A percentile compares a stretch with the other conserved stretches of the same genome.
Evolutionary conservation across 35 echinoderm and acorn worm species (phyloP).

Genomic region (Acanthaster planci): DNA sequence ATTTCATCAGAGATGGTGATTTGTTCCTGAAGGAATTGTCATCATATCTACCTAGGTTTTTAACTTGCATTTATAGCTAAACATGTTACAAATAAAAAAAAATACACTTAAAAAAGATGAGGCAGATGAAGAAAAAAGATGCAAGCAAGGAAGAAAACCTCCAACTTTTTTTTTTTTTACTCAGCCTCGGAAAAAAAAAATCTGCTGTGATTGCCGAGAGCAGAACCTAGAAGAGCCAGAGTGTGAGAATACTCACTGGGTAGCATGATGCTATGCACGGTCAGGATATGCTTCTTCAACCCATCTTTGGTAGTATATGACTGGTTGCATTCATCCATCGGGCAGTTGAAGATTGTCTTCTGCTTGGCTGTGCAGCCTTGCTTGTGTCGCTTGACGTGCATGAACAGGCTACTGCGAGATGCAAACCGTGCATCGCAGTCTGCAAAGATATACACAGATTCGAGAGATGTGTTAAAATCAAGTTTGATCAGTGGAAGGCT

Average conservation of each 20-base stretch:
- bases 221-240: conserved; percentile 35
- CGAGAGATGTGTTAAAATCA: no score
- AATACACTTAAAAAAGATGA: no score
- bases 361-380: conserved; percentile 63
- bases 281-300: conserved; percentile 94
- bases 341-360: conserved; percentile 82
- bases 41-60: no score
- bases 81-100: no score
- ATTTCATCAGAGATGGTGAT: no score
- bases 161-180: no score
- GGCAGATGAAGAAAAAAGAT: no score
- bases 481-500: no score
- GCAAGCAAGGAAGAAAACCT: no score
- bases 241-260: conserved; percentile 68
- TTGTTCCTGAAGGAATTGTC: no score
- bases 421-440: conserved; percentile 92
- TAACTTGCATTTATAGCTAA: no score
- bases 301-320: conserved; percentile 79
- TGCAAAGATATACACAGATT: conserved; percentile 7
- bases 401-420: conserved; percentile 80
- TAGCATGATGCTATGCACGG: conserved; percentile 71
- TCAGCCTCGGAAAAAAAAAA: no score
- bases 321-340: conserved; percentile 73
- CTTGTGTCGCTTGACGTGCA: conserved; percentile 92
- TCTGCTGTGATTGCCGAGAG: conserved; percentile 33